Evolutionary conservation across 2,888 invertebrate species (phyloP), one percentile per base, ranked within the genome.

Genomic region (Eucera pruinosa): DNA sequence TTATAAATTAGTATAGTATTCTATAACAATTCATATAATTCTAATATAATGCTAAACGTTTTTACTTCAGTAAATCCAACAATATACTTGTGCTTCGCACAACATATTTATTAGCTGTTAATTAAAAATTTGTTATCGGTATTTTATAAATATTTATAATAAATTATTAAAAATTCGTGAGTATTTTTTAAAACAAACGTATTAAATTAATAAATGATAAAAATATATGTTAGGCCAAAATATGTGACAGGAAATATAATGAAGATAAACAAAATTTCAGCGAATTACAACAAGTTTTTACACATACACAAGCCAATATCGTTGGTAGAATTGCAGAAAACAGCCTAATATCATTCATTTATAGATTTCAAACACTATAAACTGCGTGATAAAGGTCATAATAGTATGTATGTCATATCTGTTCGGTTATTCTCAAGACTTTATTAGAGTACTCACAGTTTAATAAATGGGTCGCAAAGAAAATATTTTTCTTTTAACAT

Each of bases 401-500:
- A 33, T 33, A 30, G 2, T 15, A 41, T 20, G 23, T 25, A 39
- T 39, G n/a, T 27, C 9, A 15, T 7, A n/a, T 36, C 20, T 20
- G 6, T 18, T 41, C 20, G 18, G 7, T 33, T 41, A 5, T 20
- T 6, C 11, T 18, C 2, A 36, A 39, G 18, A 50, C 23, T 27
- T 39, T 15, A 47, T 55, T 23, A 3, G 13, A 45, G 11, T 50
- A 55, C 36, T 54, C 9, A 52, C 25, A 52, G 30, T 23, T 30
- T n/a, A 47, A n/a, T 23, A 39, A 67, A 80, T 73, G 71, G 52
- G 54, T 70, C 73, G 64, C 75, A 76, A 84, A 82, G 69, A 45
- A 83, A 69, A 52, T 39, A 48, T 25, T 36, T 11, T 23, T 39
- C 5, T 18, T 39, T 89, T 83, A 90, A 83, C 90, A 90, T 71